A percentile compares a stretch with the other conserved stretches of the same genome.
Evolutionary conservation across 2,113 vertebrate genomes (phyloP).

Genomic region (Falcunculus frontatus): DNA sequence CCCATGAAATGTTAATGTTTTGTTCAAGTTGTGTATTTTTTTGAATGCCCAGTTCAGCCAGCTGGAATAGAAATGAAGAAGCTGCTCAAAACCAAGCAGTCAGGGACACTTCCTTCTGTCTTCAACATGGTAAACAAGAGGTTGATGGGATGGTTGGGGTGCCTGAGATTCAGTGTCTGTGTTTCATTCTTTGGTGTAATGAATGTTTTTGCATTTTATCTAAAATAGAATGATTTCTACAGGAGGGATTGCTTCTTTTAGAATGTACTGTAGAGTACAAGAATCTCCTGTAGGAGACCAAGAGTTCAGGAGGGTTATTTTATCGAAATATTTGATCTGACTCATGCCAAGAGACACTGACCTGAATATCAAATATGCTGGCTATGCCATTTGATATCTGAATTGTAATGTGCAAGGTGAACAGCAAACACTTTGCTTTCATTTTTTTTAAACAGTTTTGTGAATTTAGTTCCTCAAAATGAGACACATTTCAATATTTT

Average conservation of each 20-base stretch:
- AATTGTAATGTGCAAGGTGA: not conserved
- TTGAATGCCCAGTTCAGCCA: not conserved
- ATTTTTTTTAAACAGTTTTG: not conserved
- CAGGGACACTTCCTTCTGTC: not conserved
- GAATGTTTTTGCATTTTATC: not conserved
- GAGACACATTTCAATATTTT: not conserved
- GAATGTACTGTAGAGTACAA: not conserved
- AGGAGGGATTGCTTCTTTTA: not conserved
- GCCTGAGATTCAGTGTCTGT: not conserved
- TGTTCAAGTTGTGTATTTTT: not conserved
- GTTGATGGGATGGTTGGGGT: not conserved
- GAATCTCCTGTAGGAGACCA: not conserved
- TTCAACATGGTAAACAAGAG: fast-evolving
- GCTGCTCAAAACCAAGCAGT: not conserved
- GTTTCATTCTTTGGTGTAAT: not conserved
- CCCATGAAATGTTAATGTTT: not conserved
- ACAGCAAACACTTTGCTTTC: not conserved
- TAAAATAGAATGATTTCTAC: not conserved
- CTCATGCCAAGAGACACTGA: not conserved
- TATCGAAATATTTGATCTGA: not conserved
- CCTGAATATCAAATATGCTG: not conserved
- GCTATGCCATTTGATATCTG: not conserved
- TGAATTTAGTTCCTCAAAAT: not conserved
- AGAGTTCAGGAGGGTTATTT: not conserved
- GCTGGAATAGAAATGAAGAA: not conserved